Base-by-base conservation (phyloP, 1,140 invertebrate species). In the Helicorthomorpha holstii region DNA sequence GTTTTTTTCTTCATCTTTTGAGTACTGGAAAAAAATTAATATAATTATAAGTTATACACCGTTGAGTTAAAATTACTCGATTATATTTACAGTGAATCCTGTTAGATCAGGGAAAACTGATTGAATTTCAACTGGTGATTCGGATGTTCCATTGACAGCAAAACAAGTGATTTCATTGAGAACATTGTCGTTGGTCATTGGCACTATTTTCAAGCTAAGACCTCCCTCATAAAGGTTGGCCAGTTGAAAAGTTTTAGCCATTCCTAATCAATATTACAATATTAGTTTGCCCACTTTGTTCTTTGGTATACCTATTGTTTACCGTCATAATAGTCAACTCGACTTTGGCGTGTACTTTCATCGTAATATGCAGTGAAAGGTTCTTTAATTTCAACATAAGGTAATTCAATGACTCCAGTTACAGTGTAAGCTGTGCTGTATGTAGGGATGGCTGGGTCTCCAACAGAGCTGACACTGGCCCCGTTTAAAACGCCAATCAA, bases 291-390 rank as follows among this genome's bases (percentile, higher is more conserved):
- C n/a, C n/a, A n/a, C n/a, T n/a, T n/a, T n/a, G n/a, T n/a, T n/a
- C n/a, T n/a, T n/a, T n/a, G n/a, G n/a, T n/a, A n/a, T n/a, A n/a
- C n/a, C n/a, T n/a, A n/a, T n/a, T n/a, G n/a, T n/a, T 62, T 69
- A 79, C 85, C 85, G 59, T 85, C 85, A 72, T 96, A 97, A 62
- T 94, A 97, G 69, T 96, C 91, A 56, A 96, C 90, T 52, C 92
- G 75, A 48, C 87, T 92, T 46, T 72, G 74, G 51, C 78, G 79
- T 55, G 75, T 76, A 14, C 73, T 69, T 2, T 67, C 72, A 71
- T 95, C 87, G 58, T 72, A 92, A 79, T 83, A 95, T 19, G 85
- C 87, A 61, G 78, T 80, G 64, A 96, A 92, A 2, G 90, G 88
- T 55, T 76, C 74, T 25, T 64, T 61, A 49, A 96, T 81, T 71